Conservation (phyloP, 2,797 vertebrate species). For the Lagorchestes hirsutus region DNA sequence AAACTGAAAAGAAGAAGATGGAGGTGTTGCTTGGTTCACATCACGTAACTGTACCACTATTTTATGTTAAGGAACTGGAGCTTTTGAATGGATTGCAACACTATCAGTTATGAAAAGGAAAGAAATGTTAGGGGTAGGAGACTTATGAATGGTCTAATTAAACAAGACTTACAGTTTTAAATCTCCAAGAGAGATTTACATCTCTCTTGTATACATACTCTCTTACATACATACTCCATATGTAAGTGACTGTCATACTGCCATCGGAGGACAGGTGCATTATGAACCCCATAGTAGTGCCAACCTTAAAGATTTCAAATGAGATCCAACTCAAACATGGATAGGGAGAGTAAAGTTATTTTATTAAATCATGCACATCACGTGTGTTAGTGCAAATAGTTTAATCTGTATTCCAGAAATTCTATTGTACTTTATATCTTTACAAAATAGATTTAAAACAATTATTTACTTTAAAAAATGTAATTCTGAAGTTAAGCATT, state of each 20-base stretch:
- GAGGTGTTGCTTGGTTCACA: slow-evolving; percentile 53
- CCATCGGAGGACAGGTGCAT: slow-evolving; percentile 54
- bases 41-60: slow-evolving; percentile 31
- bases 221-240: too few species aligned
- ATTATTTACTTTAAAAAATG: slow-evolving; percentile 93
- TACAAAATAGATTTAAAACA: slow-evolving; percentile 96
- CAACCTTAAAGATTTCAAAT: slow-evolving; percentile 82
- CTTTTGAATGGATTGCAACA: slow-evolving; percentile 65
- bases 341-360: slow-evolving; percentile 92
- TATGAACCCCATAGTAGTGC: slow-evolving; percentile 36
- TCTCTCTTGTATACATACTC: too few species aligned
- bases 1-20: slow-evolving; percentile 45
- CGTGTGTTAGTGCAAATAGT: slow-evolving; percentile 94
- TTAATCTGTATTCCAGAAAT: slow-evolving; percentile 94
- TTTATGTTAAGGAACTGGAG: slow-evolving; percentile 54
- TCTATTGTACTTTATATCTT: slow-evolving; percentile 91
- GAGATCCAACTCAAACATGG: slow-evolving; percentile 86
- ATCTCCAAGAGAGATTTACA: too few species aligned
- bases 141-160: slow-evolving; percentile 65
- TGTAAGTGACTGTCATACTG: slow-evolving; percentile 32
- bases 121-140: slow-evolving; percentile 36
- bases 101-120: slow-evolving; percentile 47
- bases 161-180: slow-evolving; percentile 58
- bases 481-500: slow-evolving; percentile 92
- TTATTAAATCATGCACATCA: slow-evolving; percentile 97